Evolutionary conservation across 2,113 vertebrate genomes (phyloP), one percentile per base, ranked within the genome.

Genomic region (Eidolon helvum): DNA sequence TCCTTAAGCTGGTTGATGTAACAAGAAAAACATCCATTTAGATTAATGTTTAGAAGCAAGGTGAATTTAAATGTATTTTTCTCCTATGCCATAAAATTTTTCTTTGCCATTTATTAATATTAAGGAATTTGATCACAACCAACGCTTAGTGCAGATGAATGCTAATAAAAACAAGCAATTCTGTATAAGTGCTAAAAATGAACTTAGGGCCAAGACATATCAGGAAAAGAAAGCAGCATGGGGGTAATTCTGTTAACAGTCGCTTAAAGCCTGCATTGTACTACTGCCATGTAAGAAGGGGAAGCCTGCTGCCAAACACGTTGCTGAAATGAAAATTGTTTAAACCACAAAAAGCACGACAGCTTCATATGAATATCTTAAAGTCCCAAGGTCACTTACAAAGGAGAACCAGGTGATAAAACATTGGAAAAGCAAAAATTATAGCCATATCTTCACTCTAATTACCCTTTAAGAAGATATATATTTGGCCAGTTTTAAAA

Each of bases 211-310:
- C 96, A 97, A 96, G 93, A 91, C 79, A 57, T 92, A 59, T 89
- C 88, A 84, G 92, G 96, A 94, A 83, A 92, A 89, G 91, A 50
- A 92, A 94, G 59, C 94, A 77, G 95, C 90, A 97, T 91, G 96
- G 94, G 94, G 94, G 93, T 95, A 84, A 96, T 96, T 97, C 94
- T 91, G 90, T 87, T 91, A 92, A 93, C 65, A 97, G 35, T 0
- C 8, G 82, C 33, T 80, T 79, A 98, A 98, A 97, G 95, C 96
- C 95, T 98, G 96, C 59, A 95, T 89, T 78, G 83, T 97, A 65
- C 28, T 5, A 93, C 88, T 96, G 92, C 96, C 91, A 89, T 63
- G 4, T n/a, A 79, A 63, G 86, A 57, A 97, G 95, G 22, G 87
- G 86, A 84, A 83, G 26, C 65, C 93, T 92, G 84, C 89, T 97